These are phyloP conservation scores for Lochmaea crataegi DNA, from an alignment of 2,888 invertebrate genomes.

Conservation along the genomic window DNA sequence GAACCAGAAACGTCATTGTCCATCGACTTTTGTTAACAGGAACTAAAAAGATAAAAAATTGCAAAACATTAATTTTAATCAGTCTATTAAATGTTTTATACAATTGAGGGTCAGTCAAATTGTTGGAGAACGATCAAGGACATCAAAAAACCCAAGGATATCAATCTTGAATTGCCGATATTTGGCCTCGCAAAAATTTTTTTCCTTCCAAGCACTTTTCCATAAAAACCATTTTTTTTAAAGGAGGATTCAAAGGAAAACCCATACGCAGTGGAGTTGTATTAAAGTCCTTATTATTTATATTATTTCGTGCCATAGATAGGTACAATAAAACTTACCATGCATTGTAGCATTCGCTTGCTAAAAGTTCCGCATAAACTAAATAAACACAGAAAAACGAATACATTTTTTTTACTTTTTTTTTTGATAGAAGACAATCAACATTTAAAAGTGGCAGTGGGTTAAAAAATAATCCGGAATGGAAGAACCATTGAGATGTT, in stretches of 20 bases:
- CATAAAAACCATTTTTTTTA: not conserved
- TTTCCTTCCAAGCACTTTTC: not conserved
- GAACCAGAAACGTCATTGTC: too few species aligned
- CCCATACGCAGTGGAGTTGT: conserved; percentile 28
- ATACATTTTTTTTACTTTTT: not conserved
- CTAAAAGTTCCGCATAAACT: conserved; percentile 47
- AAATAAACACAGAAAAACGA: not conserved
- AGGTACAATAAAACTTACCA: conserved; percentile 49
- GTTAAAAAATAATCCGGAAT: conserved; percentile 44
- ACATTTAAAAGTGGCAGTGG: conserved; percentile 51
- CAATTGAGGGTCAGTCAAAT: too few species aligned
- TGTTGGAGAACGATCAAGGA: too few species aligned
- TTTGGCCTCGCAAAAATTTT: not conserved
- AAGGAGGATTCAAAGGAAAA: conserved; percentile 17
- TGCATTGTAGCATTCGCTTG: conserved; percentile 50
- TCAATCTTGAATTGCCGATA: not conserved
- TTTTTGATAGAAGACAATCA: conserved; percentile 32
- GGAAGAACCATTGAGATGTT: conserved; percentile 26
- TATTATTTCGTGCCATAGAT: conserved; percentile 29
- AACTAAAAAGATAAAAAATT: too few species aligned
- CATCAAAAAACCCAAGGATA: too few species aligned
- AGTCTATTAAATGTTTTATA: too few species aligned
- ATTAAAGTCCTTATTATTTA: conserved; percentile 24
- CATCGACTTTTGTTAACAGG: too few species aligned
- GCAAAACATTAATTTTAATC: too few species aligned